Percentiles rank a stretch among this genome's conserved stretches.
Conservation (phyloP, 2,797 vertebrate species). For the Vespertilio murinus region DNA sequence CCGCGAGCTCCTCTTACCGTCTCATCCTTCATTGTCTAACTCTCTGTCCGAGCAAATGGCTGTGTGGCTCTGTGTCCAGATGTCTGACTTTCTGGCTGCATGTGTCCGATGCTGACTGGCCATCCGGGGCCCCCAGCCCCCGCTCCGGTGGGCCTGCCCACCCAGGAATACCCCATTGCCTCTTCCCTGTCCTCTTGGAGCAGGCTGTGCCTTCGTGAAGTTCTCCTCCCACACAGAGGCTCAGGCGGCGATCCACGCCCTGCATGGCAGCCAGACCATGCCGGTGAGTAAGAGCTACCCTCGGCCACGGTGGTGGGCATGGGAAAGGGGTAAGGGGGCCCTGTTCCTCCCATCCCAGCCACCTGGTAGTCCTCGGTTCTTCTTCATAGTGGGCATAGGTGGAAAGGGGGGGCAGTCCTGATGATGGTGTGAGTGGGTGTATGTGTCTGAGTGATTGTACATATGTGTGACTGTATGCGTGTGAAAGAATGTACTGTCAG, state of each 20-base stretch:
- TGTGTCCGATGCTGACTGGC: background rate
- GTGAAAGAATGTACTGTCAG: background rate
- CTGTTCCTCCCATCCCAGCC: background rate
- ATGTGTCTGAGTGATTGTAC: background rate
- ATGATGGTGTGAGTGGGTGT: too few species aligned
- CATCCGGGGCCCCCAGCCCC: background rate
- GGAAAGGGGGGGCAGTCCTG: background rate
- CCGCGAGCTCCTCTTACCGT: background rate
- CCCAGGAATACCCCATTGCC: conserved; percentile 9
- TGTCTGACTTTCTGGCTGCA: background rate
- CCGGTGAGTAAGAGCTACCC: conserved; percentile 90
- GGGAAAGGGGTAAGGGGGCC: background rate
- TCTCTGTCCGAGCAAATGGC: background rate
- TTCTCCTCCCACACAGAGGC: conserved; percentile 98
- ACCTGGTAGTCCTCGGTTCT: background rate
- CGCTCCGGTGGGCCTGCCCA: background rate
- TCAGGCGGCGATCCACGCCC: conserved; percentile 97
- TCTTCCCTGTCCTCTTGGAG: conserved; percentile 56
- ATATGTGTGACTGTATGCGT: background rate
- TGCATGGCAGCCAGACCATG: conserved; percentile 99
- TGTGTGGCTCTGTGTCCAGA: background rate
- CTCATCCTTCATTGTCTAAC: background rate
- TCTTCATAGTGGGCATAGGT: background rate
- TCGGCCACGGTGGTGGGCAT: background rate
- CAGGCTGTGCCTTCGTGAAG: conserved; percentile 96